A percentile compares a stretch with the other conserved stretches of the same genome.
These are phyloP conservation scores for Aviceda subcristata DNA, from an alignment of 2,113 vertebrate species.

Conservation along the genomic window DNA sequence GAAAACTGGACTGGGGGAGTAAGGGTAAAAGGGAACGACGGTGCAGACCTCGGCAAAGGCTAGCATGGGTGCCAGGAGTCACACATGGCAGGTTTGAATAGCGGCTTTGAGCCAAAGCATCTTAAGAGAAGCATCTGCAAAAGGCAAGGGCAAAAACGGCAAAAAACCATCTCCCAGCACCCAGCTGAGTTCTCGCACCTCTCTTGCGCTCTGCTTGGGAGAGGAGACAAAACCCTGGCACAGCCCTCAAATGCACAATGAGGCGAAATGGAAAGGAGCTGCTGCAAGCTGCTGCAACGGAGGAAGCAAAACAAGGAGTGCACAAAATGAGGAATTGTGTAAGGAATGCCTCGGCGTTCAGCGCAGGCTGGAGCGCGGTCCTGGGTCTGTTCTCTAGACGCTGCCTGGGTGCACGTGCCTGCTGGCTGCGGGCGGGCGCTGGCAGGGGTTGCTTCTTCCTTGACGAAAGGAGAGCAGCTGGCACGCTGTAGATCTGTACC, in stretches of 20 bases:
- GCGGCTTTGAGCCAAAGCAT: background rate
- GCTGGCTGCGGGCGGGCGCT: background rate
- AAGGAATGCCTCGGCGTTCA: background rate
- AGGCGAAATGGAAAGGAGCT: background rate
- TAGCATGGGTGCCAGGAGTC: background rate
- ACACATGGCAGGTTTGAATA: background rate
- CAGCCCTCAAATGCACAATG: background rate
- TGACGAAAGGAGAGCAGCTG: background rate
- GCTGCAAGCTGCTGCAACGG: background rate
- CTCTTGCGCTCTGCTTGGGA: background rate
- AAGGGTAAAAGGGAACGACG: background rate
- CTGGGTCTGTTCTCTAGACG: background rate
- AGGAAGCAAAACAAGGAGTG: background rate
- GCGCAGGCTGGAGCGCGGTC: background rate
- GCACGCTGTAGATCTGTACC: background rate
- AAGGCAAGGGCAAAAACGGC: slow-evolving; percentile 14
- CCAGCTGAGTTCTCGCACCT: slow-evolving; percentile 3
- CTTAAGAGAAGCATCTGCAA: slow-evolving; percentile 9
- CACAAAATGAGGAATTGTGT: background rate
- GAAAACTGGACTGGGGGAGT: background rate
- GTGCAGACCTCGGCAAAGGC: background rate
- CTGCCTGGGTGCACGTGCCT: background rate
- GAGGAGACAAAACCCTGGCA: background rate
- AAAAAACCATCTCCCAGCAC: background rate
- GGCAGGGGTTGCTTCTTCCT: background rate